Percentiles rank a stretch among this genome's conserved stretches.
These are phyloP conservation scores for Hanleya hanleyi DNA, from an alignment of 2,888 invertebrate species.

Conservation along the genomic window DNA sequence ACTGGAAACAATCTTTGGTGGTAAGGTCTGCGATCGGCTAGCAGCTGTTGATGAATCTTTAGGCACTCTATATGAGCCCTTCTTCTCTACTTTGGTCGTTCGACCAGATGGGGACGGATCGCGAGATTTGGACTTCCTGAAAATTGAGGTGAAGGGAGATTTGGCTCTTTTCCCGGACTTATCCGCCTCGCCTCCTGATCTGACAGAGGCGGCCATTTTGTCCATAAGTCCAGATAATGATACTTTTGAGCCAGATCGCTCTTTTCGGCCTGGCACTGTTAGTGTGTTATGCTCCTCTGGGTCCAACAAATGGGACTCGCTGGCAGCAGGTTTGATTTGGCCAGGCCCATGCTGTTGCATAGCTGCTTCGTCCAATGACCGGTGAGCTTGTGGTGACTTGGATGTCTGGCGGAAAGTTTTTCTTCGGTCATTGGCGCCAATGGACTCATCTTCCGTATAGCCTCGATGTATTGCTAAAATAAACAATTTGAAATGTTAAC, in stretches of 20 bases:
- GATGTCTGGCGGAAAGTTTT: slow-evolving; percentile 53
- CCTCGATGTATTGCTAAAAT: slow-evolving; percentile 88
- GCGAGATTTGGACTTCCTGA: slow-evolving; percentile 75
- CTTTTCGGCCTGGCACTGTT: slow-evolving; percentile 83
- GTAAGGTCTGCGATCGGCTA: slow-evolving; percentile 16
- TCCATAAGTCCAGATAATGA: slow-evolving; percentile 63
- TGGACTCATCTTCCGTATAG: slow-evolving; percentile 84
- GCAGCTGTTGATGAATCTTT: background rate
- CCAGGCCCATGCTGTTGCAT: slow-evolving; percentile 45
- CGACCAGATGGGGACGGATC: slow-evolving; percentile 52
- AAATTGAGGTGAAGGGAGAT: slow-evolving; percentile 87
- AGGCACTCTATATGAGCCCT: background rate
- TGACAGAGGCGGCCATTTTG: slow-evolving; percentile 50
- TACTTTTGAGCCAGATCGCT: slow-evolving; percentile 52
- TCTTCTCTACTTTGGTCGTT: background rate
- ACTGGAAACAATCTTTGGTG: slow-evolving; percentile 27
- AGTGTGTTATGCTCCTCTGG: slow-evolving; percentile 46
- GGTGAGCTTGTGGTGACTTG: slow-evolving; percentile 49
- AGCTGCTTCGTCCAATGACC: slow-evolving; percentile 73
- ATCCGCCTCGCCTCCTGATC: slow-evolving; percentile 15
- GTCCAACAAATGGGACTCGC: slow-evolving; percentile 60
- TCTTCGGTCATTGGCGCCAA: slow-evolving; percentile 45
- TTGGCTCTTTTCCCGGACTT: slow-evolving; percentile 79
- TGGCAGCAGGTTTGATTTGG: slow-evolving; percentile 57
- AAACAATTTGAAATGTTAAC: too few species aligned